Evolutionary conservation across 1,140 invertebrate species (phyloP).

Genomic region (Tetramorium alpestre): DNA sequence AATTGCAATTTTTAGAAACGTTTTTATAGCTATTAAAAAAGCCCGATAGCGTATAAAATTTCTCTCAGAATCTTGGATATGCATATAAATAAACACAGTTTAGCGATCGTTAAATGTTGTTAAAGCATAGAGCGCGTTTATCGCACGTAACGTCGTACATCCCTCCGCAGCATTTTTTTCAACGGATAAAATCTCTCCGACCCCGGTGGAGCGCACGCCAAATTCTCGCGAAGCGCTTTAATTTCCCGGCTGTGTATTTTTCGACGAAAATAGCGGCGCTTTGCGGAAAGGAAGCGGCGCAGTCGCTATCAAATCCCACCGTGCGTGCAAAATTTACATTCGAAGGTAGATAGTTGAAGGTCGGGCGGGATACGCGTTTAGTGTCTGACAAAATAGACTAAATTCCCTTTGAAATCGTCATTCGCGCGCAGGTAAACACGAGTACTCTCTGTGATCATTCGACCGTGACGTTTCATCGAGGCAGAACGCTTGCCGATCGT

Average conservation of each 20-base stretch:
- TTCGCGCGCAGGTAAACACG: background rate
- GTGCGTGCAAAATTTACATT: conserved; percentile 35
- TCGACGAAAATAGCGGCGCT: conserved; percentile 42
- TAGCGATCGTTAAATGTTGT: conserved; percentile 28
- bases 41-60: conserved; percentile 7
- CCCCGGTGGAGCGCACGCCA: background rate
- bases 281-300: conserved; percentile 19
- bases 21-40: conserved; percentile 14
- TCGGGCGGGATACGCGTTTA: background rate
- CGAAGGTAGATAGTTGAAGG: background rate
- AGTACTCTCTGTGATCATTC: conserved; percentile 20
- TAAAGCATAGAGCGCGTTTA: conserved; percentile 12
- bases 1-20: background rate
- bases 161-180: background rate
- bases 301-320: background rate
- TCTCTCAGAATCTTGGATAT: background rate
- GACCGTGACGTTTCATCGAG: conserved; percentile 10
- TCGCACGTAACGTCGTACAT: conserved; percentile 7
- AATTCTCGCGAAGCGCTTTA: conserved; percentile 17
- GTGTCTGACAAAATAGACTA: conserved; percentile 23
- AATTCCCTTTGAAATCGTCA: conserved; percentile 38
- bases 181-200: background rate
- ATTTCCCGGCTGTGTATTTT: conserved; percentile 28
- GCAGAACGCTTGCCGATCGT: conserved; percentile 33
- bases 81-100: conserved; percentile 9